Conservation (phyloP, 2,113 vertebrate genomes). For the Eulacestoma nigropectus region DNA sequence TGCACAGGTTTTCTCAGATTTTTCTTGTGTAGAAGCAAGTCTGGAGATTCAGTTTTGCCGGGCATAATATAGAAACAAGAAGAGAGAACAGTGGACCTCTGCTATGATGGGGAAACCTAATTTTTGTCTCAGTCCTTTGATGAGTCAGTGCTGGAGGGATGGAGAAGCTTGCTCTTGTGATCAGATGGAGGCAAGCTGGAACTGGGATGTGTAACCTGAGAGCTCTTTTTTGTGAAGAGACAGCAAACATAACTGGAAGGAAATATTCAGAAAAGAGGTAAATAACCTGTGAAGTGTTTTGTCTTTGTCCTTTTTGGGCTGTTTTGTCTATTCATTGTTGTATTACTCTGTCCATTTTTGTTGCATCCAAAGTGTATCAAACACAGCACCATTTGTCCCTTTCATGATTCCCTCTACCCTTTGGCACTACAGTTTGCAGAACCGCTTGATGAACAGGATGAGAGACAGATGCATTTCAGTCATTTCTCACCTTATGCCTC, state of each 20-base stretch:
- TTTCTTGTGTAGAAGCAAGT: not conserved
- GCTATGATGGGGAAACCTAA: not conserved
- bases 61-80: not conserved
- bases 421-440: not conserved
- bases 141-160: not conserved
- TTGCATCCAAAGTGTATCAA: not conserved
- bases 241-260: not conserved
- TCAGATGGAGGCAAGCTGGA: not conserved
- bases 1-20: constrained; percentile 1
- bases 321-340: not conserved
- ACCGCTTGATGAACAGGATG: not conserved
- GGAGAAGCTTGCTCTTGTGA: not conserved
- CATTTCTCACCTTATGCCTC: not conserved
- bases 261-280: not conserved
- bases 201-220: not conserved
- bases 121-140: not conserved
- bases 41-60: not conserved
- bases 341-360: not conserved
- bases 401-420: not conserved
- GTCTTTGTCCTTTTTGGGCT: not conserved
- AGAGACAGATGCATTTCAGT: not conserved
- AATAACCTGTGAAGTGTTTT: not conserved
- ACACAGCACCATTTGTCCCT: not conserved
- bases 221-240: not conserved
- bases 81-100: not conserved